Evolutionary conservation across 2,888 invertebrate species (phyloP), one percentile per base, ranked within the genome.

Genomic region (Isotomurus palustris): DNA sequence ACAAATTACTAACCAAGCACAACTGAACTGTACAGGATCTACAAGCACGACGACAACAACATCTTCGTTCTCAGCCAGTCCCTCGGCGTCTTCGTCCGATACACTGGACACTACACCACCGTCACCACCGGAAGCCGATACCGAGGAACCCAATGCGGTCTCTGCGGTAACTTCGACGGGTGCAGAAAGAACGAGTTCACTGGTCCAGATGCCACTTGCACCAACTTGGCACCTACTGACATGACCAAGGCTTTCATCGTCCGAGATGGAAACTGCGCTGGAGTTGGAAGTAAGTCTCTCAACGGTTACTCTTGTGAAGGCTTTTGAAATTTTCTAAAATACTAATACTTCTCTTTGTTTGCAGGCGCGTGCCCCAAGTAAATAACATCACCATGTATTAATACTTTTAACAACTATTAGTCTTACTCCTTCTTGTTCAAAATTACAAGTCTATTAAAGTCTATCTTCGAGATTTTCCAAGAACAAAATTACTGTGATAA

Each of bases 111-210:
- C 53, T 70, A 66, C 60, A 56, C 67, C 21, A 64, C 70, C 17
- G 69, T 71, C 53, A 66, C 67, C 38, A 62, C 61, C 41, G 69
- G 68, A 22, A 65, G 64, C 55, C 56, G 68, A 19, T 69, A 66
- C 55, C 64, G 68, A 50, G 64, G 53, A 32, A 65, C 65, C 25
- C 60, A 67, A 45, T 71, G 71, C 53, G 71, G 71, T 56, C 52
- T 71, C n/a, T 71, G 71, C 53, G 71, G 71, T 22, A 70, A 71
- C 66, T 71, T 64, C 59, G 66, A 71, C 53, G 66, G 66, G 12
- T 60, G 55, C 56, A 43, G 53, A 56, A 43, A 60, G 48, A 63
- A 69, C 41, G 69, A 69, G n/a, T 57, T 69, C 56, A 62, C 61
- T 53, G 69, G 69, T 29, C 69, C 69, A 24, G 60, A 65, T 40